Evolutionary conservation across 92 coral and sea anemone genomes (phyloP).

Genomic region (Paragorgia papillata): DNA sequence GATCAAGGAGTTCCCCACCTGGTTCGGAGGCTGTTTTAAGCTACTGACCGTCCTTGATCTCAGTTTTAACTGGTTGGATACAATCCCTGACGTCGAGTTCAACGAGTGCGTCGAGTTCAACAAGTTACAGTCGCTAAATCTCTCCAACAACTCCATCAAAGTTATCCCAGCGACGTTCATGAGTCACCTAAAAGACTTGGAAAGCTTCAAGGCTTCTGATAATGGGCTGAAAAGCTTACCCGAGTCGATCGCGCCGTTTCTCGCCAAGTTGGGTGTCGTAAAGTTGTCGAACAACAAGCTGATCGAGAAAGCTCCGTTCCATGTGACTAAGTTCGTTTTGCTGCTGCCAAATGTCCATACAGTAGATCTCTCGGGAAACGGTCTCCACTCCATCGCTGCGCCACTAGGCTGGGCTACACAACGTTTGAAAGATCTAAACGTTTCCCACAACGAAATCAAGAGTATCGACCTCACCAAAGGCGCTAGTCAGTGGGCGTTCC

Average conservation of each 20-base stretch:
- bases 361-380: constrained; percentile 76
- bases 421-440: constrained; percentile 83
- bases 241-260: constrained; percentile 60
- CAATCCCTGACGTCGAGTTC: neutral
- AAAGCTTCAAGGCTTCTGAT: constrained; percentile 73
- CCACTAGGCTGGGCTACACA: constrained; percentile 78
- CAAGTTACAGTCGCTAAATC: constrained; percentile 68
- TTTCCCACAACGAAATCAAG: constrained; percentile 76
- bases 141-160: constrained; percentile 74
- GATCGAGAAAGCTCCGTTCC: constrained; percentile 64
- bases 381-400: constrained; percentile 68
- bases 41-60: constrained; percentile 66
- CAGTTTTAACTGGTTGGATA: constrained; percentile 56
- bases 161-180: constrained; percentile 70
- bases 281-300: constrained; percentile 77
- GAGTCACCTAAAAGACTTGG: constrained; percentile 58
- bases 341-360: constrained; percentile 72
- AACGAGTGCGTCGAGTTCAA: constrained; percentile 56
- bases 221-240: constrained; percentile 73
- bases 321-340: constrained; percentile 75
- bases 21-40: constrained; percentile 72
- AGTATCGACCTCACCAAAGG: constrained; percentile 69
- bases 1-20: constrained; percentile 65
- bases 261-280: constrained; percentile 66
- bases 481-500: constrained; percentile 60